Evolutionary conservation across 2,797 vertebrate genomes (phyloP).

Genomic region (Chloroceryle inda): DNA sequence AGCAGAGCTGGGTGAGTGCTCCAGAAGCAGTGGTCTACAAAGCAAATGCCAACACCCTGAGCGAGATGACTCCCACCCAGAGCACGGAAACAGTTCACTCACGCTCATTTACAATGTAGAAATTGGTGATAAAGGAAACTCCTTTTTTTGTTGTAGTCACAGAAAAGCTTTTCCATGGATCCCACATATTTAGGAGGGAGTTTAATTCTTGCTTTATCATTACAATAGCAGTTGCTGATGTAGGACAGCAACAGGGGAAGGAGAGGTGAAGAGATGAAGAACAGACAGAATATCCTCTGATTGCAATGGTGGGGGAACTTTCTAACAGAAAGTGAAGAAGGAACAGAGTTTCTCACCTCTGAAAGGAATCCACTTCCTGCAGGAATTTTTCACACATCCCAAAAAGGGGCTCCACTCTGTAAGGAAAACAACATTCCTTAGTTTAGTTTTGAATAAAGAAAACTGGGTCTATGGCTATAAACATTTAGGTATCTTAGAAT

Average conservation of each 20-base stretch:
- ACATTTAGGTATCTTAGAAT: not conserved
- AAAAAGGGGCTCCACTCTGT: slow-evolving; percentile 89
- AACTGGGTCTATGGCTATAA: not conserved
- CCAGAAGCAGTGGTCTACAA: not conserved
- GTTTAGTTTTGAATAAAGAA: not conserved
- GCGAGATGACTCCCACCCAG: accelerated
- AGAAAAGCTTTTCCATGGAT: not conserved
- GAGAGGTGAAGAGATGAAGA: not conserved
- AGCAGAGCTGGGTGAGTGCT: not conserved
- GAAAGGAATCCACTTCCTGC: slow-evolving; percentile 94
- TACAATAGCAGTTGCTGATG: not conserved
- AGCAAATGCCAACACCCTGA: not conserved
- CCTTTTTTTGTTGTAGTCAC: not conserved
- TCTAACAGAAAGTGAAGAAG: not conserved
- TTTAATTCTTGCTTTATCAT: not conserved
- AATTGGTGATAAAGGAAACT: not conserved
- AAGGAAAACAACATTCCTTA: not conserved
- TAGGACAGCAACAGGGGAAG: not conserved
- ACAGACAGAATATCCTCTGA: not conserved
- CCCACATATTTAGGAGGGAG: not conserved
- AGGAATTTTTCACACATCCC: slow-evolving; percentile 93
- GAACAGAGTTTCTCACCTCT: slow-evolving; percentile 83
- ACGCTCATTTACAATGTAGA: not conserved
- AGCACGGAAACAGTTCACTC: accelerated
- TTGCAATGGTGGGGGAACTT: not conserved